These are phyloP conservation scores for Drosophila burlai DNA, from an alignment of 1,140 invertebrate species.

Conservation along the genomic window DNA sequence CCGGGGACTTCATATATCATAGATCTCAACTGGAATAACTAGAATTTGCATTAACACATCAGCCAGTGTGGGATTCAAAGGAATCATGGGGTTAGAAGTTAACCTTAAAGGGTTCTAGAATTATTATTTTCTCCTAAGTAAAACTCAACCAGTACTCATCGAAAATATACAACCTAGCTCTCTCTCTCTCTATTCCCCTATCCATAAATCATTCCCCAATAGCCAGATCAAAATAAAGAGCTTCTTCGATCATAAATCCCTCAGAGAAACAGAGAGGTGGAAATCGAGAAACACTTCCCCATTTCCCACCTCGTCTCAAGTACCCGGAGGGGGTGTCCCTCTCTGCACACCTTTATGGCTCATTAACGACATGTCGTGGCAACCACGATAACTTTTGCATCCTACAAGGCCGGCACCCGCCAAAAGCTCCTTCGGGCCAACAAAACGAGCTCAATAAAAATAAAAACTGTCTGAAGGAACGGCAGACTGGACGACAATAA, in stretches of 20 bases:
- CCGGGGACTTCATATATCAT: conserved; percentile 58
- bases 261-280: background rate
- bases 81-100: background rate
- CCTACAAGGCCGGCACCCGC: conserved; percentile 19
- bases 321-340: background rate
- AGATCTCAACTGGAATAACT: conserved; percentile 32
- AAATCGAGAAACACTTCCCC: conserved; percentile 41
- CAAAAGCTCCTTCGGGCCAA: conserved; percentile 31
- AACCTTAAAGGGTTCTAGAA: background rate
- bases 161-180: background rate
- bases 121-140: background rate
- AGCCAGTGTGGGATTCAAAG: background rate
- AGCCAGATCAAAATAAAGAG: conserved; percentile 43
- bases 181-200: background rate
- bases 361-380: conserved; percentile 72
- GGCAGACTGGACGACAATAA: conserved; percentile 66
- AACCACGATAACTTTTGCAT: conserved; percentile 59
- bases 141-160: background rate
- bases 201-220: conserved; percentile 36
- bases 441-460: conserved; percentile 83
- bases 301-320: conserved; percentile 30
- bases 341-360: conserved; percentile 70
- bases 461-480: conserved; percentile 69
- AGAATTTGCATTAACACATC: conserved; percentile 54
- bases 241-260: conserved; percentile 38